These are phyloP conservation scores for Acrocephalus arundinaceus DNA, from an alignment of 2,113 vertebrate genomes.

Conservation along the genomic window DNA sequence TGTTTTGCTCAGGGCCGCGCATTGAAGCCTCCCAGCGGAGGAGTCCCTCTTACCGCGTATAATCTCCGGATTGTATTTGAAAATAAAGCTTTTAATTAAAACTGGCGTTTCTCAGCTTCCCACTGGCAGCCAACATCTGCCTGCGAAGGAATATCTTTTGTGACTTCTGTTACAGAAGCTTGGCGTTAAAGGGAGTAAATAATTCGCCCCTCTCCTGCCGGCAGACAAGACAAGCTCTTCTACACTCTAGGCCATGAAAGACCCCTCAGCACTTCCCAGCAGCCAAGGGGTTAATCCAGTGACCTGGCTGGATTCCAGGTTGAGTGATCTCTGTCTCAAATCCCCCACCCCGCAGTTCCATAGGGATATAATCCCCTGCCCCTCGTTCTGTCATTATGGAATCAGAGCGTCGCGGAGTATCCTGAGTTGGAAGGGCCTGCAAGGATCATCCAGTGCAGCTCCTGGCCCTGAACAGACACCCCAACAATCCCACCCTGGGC, in stretches of 20 bases:
- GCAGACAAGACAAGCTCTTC: constrained; percentile 3
- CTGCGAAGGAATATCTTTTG: constrained; percentile 40
- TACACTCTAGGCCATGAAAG: background rate
- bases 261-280: background rate
- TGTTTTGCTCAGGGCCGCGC: constrained; percentile 64
- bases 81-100: constrained; percentile 73
- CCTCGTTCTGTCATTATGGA: fast-evolving
- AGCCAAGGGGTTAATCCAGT: constrained; percentile 2
- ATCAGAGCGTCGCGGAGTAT: background rate
- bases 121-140: constrained; percentile 65
- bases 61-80: constrained; percentile 63
- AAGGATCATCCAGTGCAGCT: background rate
- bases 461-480: background rate
- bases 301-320: constrained; percentile 37
- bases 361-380: background rate
- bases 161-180: background rate
- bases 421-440: background rate
- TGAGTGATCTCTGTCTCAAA: background rate
- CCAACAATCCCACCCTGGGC: background rate
- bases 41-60: constrained; percentile 39
- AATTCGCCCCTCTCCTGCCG: constrained; percentile 18
- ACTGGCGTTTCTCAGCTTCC: constrained; percentile 65
- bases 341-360: background rate
- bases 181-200: background rate
- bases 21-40: constrained; percentile 49